Conservation (phyloP, 2,113 vertebrate genomes). For the Hydrochoerus hydrochaeris region DNA sequence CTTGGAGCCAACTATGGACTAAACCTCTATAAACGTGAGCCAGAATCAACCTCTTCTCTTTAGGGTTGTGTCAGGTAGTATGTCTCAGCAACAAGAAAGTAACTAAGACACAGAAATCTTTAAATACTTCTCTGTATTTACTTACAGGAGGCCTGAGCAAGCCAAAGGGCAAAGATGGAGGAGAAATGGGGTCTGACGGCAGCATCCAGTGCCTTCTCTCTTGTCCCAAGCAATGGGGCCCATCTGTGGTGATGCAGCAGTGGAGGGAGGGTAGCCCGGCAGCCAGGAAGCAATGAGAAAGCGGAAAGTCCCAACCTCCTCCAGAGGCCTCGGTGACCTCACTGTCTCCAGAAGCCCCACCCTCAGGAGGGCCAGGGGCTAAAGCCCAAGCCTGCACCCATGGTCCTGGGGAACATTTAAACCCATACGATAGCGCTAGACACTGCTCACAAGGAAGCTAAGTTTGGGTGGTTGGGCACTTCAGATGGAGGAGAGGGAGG, state of each 20-base stretch:
- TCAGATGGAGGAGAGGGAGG: accelerated
- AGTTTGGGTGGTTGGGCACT: not conserved
- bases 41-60: too few species aligned
- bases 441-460: not conserved
- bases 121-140: not conserved
- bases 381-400: not conserved
- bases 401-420: not conserved
- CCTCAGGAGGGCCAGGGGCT: too few species aligned
- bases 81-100: not conserved
- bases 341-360: too few species aligned
- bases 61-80: not conserved
- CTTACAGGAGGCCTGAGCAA: not conserved
- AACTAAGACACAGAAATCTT: not conserved
- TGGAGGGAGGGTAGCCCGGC: not conserved
- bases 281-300: not conserved
- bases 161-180: not conserved
- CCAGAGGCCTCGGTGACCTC: too few species aligned
- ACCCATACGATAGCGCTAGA: not conserved
- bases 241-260: not conserved
- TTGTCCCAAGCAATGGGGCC: not conserved
- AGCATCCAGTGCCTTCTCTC: not conserved
- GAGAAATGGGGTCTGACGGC: not conserved
- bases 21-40: not conserved
- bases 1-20: not conserved
- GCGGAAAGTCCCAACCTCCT: too few species aligned